Percentiles rank a stretch among this genome's conserved stretches.
Conservation (phyloP, 1,140 invertebrate genomes). For the Diabrotica virgifera region DNA sequence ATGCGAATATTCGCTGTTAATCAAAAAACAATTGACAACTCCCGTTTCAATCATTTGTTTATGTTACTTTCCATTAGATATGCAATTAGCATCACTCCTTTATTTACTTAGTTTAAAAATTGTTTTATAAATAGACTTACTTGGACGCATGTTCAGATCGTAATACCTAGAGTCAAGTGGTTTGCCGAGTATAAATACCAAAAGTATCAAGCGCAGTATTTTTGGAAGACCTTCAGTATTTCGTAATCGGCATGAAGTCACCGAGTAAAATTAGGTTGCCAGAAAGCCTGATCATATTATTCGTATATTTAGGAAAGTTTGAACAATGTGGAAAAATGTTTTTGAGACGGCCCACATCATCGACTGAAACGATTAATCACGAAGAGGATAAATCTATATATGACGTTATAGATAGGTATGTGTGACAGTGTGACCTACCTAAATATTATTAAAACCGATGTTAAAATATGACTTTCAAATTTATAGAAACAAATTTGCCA, state of each 20-base stretch:
- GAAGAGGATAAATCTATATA: no score
- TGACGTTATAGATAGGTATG: no score
- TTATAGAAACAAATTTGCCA: no score
- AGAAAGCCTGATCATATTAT: neutral
- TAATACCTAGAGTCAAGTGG: conserved; percentile 6
- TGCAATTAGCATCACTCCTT: no score
- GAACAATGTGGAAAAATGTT: no score
- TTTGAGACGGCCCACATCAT: no score
- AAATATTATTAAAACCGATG: no score
- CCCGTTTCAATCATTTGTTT: neutral
- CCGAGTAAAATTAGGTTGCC: neutral
- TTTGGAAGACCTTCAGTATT: conserved; percentile 18
- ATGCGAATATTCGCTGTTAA: conserved; percentile 19
- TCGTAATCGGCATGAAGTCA: conserved; percentile 14
- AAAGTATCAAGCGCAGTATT: conserved; percentile 19
- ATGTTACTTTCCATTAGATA: neutral
- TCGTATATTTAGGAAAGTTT: neutral
- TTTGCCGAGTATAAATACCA: conserved; percentile 10
- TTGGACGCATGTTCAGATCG: conserved; percentile 11
- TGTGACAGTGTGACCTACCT: no score
- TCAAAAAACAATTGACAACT: conserved; percentile 22
- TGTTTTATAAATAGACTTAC: conserved; percentile 9
- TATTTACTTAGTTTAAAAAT: no score
- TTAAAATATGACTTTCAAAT: no score
- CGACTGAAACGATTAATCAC: no score